Conservation (phyloP, 2,113 vertebrate genomes). For the Corythornis madagascariensis region DNA sequence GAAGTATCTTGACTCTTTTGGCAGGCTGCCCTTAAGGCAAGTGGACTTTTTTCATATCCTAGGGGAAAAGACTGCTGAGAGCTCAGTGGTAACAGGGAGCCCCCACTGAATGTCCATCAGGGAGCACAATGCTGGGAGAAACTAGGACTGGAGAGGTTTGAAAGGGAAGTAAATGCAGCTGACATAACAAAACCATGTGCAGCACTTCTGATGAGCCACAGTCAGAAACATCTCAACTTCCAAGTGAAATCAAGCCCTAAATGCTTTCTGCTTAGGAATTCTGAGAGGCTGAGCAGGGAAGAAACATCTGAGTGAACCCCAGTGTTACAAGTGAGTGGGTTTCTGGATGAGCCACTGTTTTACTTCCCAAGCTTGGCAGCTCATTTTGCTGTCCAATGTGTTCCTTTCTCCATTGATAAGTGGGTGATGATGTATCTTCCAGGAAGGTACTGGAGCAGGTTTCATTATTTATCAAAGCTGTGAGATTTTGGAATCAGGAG, state of each 20-base stretch:
- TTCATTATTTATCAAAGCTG: not conserved
- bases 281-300: not conserved
- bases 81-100: not conserved
- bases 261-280: not conserved
- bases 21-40: not conserved
- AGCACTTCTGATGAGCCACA: not conserved
- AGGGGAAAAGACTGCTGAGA: not conserved
- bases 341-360: not conserved
- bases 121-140: not conserved
- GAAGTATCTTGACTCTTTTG: not conserved
- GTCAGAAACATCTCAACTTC: not conserved
- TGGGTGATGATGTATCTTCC: not conserved
- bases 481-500: not conserved
- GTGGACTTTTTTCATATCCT: not conserved
- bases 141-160: not conserved
- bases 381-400: not conserved
- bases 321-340: not conserved
- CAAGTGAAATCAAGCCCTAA: not conserved
- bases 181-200: not conserved
- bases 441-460: not conserved
- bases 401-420: not conserved
- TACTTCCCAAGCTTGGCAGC: not conserved
- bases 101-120: not conserved
- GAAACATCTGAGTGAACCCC: not conserved
- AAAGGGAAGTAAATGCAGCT: not conserved